Conservation (phyloP, 2,888 invertebrate species). For the Drosophila kambysellisi region DNA sequence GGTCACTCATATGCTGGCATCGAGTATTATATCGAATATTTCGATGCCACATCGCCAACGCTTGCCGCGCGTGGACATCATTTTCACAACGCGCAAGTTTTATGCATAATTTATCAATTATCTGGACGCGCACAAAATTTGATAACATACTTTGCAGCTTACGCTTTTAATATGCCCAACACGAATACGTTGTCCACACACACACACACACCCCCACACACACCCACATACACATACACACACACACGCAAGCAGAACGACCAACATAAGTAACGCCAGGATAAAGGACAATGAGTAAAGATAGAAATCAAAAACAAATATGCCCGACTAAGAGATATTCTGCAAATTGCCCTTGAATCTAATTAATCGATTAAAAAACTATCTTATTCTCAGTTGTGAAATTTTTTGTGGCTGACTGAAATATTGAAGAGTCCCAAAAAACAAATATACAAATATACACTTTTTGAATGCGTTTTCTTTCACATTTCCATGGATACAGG, state of each 20-base stretch:
- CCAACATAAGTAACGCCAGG: background rate
- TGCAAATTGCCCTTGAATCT: background rate
- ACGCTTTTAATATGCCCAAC: conserved; percentile 44
- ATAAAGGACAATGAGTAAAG: background rate
- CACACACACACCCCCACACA: background rate
- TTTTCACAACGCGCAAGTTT: conserved; percentile 21
- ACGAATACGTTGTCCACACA: conserved; percentile 19
- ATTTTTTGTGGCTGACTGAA: background rate
- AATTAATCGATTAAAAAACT: background rate
- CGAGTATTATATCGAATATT: conserved; percentile 21
- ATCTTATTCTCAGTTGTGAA: background rate
- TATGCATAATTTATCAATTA: conserved; percentile 62
- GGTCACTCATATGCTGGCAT: conserved; percentile 21
- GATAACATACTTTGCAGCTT: conserved; percentile 57
- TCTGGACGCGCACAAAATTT: conserved; percentile 44
- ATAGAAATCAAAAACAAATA: background rate
- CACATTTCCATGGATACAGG: background rate
- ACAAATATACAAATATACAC: background rate
- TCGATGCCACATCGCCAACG: conserved; percentile 12
- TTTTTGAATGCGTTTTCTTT: background rate
- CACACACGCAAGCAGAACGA: background rate
- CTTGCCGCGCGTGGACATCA: conserved; percentile 10
- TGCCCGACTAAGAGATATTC: background rate
- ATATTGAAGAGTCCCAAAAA: background rate
- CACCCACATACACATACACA: background rate